These are phyloP conservation scores for Callocephalon fimbriatum DNA, from an alignment of 2,113 vertebrate species.

Conservation along the genomic window DNA sequence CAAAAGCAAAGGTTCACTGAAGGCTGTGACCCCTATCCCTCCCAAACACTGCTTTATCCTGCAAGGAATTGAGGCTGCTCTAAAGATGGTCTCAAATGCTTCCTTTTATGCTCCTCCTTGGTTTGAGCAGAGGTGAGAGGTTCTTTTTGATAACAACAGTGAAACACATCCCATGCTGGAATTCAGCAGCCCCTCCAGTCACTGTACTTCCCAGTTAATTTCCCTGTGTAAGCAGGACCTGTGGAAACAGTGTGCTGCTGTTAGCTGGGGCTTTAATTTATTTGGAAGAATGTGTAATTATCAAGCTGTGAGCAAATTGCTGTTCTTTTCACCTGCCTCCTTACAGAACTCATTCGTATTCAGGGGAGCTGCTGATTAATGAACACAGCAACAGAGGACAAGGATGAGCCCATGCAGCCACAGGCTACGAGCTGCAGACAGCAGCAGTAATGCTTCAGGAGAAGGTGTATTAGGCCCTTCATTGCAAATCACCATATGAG, in stretches of 20 bases:
- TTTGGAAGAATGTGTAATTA: slow-evolving; percentile 68
- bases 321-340: slow-evolving; percentile 53
- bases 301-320: slow-evolving; percentile 73
- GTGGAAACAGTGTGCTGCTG: slow-evolving; percentile 19
- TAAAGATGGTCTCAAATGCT: background rate
- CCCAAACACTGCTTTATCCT: background rate
- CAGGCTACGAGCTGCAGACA: background rate
- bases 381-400: slow-evolving; percentile 15
- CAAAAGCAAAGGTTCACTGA: background rate
- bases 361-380: slow-evolving; percentile 50
- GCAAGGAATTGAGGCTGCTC: background rate
- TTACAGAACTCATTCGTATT: slow-evolving; percentile 55
- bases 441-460: background rate
- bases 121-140: background rate
- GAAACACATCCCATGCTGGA: background rate
- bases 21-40: background rate
- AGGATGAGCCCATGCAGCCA: background rate
- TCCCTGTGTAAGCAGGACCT: slow-evolving; percentile 9
- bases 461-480: fast-evolving
- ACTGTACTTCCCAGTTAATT: slow-evolving; percentile 48
- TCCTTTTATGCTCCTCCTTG: background rate
- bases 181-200: slow-evolving; percentile 26
- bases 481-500: background rate
- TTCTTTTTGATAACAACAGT: background rate
- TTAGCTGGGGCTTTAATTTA: slow-evolving; percentile 63